A percentile compares a stretch with the other conserved stretches of the same genome.
These are phyloP conservation scores for Tapirus indicus DNA, from an alignment of 2,797 vertebrate species.

Conservation along the genomic window DNA sequence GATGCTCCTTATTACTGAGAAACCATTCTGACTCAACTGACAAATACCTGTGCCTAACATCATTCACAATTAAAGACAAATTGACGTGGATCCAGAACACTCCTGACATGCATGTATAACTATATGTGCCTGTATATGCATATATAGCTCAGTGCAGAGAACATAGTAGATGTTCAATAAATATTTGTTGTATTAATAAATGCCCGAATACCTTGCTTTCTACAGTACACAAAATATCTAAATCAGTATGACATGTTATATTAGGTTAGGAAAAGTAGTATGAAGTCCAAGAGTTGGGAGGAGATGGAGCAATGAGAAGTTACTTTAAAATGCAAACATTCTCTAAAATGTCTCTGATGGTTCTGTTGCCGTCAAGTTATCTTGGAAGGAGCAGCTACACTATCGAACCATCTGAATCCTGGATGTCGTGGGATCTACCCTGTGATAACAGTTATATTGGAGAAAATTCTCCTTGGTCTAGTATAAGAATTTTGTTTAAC, in stretches of 20 bases:
- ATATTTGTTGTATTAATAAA: background rate
- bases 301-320: background rate
- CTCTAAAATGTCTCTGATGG: background rate
- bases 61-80: background rate
- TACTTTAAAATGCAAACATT: background rate
- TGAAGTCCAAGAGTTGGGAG: background rate
- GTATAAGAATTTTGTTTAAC: background rate
- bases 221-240: background rate
- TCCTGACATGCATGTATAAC: background rate
- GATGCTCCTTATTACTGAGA: background rate
- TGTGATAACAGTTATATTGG: background rate
- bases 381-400: background rate
- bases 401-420: background rate
- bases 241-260: background rate
- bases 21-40: background rate
- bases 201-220: background rate
- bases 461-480: background rate
- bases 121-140: background rate
- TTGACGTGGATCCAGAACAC: background rate
- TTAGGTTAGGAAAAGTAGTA: background rate
- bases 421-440: background rate
- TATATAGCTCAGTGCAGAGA: background rate
- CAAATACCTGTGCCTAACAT: background rate
- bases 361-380: background rate
- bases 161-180: background rate